Evolutionary conservation across 2,113 vertebrate genomes (phyloP).

Genomic region (Nothoprocta pentlandii): DNA sequence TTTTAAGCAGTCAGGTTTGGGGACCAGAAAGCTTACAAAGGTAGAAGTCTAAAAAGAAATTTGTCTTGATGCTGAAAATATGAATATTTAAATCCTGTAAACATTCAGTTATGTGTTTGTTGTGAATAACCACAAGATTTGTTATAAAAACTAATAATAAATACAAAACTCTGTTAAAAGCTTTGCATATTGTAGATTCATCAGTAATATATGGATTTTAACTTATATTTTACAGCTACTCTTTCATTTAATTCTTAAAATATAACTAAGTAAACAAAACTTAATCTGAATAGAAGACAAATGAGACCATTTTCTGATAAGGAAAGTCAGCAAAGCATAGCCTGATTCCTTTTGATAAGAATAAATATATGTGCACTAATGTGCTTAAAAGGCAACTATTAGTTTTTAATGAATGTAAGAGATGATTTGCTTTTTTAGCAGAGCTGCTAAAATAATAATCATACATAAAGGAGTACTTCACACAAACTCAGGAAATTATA

Average conservation of each 20-base stretch:
- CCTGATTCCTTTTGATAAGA: conserved; percentile 49
- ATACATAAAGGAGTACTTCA: conserved; percentile 58
- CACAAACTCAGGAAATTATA: conserved; percentile 70
- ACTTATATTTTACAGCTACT: conserved; percentile 8
- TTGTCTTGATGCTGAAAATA: background rate
- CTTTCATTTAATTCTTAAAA: background rate
- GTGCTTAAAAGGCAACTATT: conserved; percentile 64
- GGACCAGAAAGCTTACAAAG: background rate
- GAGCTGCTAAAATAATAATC: conserved; percentile 70
- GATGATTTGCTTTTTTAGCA: conserved; percentile 65
- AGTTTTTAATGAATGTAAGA: conserved; percentile 70
- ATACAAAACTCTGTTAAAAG: background rate
- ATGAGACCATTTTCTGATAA: conserved; percentile 32
- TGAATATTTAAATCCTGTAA: background rate
- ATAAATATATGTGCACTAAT: conserved; percentile 51
- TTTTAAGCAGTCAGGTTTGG: background rate
- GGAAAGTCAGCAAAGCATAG: conserved; percentile 7
- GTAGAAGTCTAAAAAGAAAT: background rate
- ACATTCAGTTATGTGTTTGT: background rate
- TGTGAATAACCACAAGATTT: background rate
- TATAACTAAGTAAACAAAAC: conserved; percentile 28
- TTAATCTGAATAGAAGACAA: conserved; percentile 1
- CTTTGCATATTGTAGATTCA: background rate
- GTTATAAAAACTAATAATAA: background rate
- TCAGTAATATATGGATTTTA: background rate